These are phyloP conservation scores for Ariolimax columbianus DNA, from an alignment of 2,888 invertebrate species.

Conservation along the genomic window DNA sequence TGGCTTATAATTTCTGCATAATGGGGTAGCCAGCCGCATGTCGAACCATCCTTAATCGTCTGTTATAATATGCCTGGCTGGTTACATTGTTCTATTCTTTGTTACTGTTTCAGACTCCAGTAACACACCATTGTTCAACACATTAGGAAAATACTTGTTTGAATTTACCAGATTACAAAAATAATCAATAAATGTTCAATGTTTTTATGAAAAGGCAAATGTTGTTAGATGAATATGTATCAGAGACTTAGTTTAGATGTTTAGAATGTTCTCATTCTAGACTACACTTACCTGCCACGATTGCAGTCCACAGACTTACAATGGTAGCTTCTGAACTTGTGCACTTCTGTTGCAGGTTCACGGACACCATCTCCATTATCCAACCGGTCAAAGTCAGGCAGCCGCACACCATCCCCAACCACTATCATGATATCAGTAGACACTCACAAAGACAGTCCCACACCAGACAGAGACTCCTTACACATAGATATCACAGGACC, in stretches of 20 bases:
- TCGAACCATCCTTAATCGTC: too few relatives aligned
- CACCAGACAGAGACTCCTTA: conserved; percentile 75
- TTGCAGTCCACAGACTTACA: neutral
- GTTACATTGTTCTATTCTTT: too few relatives aligned
- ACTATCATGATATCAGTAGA: conserved; percentile 65
- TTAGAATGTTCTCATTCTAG: neutral
- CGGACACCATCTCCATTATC: conserved; percentile 70
- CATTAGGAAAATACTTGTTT: too few relatives aligned
- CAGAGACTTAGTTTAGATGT: neutral
- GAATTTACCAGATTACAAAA: too few relatives aligned
- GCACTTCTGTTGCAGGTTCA: conserved; percentile 59
- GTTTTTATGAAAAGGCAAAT: too few relatives aligned
- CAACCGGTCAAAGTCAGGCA: conserved; percentile 59
- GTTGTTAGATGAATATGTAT: too few relatives aligned
- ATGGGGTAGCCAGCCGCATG: too few relatives aligned
- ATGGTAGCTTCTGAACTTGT: neutral
- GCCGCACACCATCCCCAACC: conserved; percentile 64
- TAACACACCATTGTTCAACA: too few relatives aligned
- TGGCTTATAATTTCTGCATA: too few relatives aligned
- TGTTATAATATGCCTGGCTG: too few relatives aligned
- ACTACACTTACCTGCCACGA: neutral
- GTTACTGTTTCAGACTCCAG: too few relatives aligned
- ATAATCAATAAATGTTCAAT: too few relatives aligned
- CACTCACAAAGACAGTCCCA: conserved; percentile 72
- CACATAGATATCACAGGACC: conserved; percentile 75